Conservation (phyloP, 2,888 invertebrate genomes). For the Rapana venosa region DNA sequence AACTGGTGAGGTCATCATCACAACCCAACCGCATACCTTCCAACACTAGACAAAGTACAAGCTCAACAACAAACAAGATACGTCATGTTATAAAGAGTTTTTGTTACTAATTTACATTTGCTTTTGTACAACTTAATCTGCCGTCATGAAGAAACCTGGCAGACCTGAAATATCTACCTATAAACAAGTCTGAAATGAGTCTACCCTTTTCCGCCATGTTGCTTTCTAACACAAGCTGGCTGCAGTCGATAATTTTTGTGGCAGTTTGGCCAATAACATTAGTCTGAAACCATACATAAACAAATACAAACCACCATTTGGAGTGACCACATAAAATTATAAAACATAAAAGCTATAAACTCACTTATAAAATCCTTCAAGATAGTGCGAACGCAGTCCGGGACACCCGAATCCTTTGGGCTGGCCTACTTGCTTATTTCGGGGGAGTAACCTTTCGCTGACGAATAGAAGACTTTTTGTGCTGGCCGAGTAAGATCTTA, state of each 20-base stretch:
- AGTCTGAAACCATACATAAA: background rate
- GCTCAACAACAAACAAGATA: background rate
- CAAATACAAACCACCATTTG: background rate
- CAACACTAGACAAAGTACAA: background rate
- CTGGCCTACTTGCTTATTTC: conserved; percentile 35
- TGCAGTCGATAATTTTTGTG: conserved; percentile 38
- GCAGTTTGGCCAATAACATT: conserved; percentile 15
- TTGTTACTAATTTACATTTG: background rate
- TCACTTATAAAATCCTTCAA: conserved; percentile 43
- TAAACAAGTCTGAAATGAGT: conserved; percentile 40
- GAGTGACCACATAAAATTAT: background rate
- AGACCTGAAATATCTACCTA: conserved; percentile 42
- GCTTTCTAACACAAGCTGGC: conserved; percentile 49
- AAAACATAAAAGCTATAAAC: conserved; percentile 17
- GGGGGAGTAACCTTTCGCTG: conserved; percentile 33
- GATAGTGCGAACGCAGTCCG: conserved; percentile 37
- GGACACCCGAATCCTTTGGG: conserved; percentile 34
- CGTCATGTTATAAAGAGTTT: too few relatives aligned
- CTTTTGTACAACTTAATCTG: background rate
- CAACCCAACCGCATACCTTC: conserved; percentile 15
- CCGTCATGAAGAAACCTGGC: conserved; percentile 12
- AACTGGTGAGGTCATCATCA: conserved; percentile 34
- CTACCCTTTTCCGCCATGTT: conserved; percentile 52
- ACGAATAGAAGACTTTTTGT: background rate
- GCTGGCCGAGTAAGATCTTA: background rate